Evolutionary conservation across 2,888 invertebrate species (phyloP), one percentile per base, ranked within the genome.

Genomic region (Liodrosophila aerea): DNA sequence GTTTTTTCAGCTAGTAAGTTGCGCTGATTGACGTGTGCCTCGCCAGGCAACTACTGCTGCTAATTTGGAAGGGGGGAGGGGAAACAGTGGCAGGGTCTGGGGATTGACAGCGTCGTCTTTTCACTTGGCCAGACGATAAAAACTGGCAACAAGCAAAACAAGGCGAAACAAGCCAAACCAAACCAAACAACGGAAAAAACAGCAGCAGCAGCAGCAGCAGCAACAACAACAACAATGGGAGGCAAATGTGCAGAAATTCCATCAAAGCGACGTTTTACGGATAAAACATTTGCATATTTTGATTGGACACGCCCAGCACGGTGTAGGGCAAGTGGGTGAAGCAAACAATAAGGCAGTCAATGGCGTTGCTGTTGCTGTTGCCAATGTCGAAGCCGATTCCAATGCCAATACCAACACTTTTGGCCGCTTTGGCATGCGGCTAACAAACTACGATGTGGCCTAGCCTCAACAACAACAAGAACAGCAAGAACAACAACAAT

Each of bases 281-380:
- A 80, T 80, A 84, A 83, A 83, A 64, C 66, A 80, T 80, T 80
- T 80, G 77, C 80, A 80, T 80, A 80, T 81, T 80, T 80, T 84
- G 84, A 84, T 80, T 80, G 81, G 77, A 70, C 77, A 81, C 77
- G 81, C 80, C 80, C 72, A 68, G 44, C 64, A 67, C 53, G 57
- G 61, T 50, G 52, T 41, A 50, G 70, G 66, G 59, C 60, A 60
- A 68, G 56, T 81, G 74, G 65, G 76, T 68, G 80, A 22, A 56
- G 59, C 76, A 81, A 77, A 81, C 81, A 77, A 81, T 81, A 62
- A 72, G 68, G 54, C 52, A 67, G 45, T 59, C 59, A 49, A 61
- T 60, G 62, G 51, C 49, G 43, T 13, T 27, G 40, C 50, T 30
- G 13, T 9, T 30, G 60, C 30, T 40, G 27, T 33, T 8, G 41